phyloP scores from a whole-genome alignment of 2,888 invertebrate genomes.

The Callyntrura guangdongensis region DNA sequence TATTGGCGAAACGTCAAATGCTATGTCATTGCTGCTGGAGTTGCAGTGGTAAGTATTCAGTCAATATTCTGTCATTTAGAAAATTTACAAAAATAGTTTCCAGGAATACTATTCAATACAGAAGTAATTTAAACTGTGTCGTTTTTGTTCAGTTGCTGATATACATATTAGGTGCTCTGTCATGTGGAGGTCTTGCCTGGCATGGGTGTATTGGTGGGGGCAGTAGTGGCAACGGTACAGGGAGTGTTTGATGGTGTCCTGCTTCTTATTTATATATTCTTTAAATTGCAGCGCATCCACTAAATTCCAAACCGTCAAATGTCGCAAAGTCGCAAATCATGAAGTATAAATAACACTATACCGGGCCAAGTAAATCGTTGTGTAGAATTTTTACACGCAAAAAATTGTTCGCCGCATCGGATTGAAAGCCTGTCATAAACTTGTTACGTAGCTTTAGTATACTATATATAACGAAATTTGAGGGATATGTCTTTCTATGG shows the following conservation, averaged over 20 bases:
- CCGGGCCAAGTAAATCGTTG: slow-evolving; percentile 24
- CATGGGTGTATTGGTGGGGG: slow-evolving; percentile 88
- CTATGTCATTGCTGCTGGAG: slow-evolving; percentile 90
- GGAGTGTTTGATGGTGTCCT: slow-evolving; percentile 11
- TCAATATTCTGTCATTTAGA: not conserved
- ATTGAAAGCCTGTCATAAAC: slow-evolving; percentile 12
- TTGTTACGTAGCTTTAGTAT: not conserved
- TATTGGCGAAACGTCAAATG: slow-evolving; percentile 98
- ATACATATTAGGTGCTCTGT: slow-evolving; percentile 94
- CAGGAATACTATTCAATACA: too few relatives aligned
- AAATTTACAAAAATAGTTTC: not conserved
- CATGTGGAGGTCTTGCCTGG: slow-evolving; percentile 95
- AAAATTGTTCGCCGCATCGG: slow-evolving; percentile 3
- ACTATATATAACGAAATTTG: not conserved
- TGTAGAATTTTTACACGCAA: not conserved
- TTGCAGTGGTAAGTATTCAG: slow-evolving; percentile 88
- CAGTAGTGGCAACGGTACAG: slow-evolving; percentile 47
- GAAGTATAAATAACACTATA: slow-evolving; percentile 26
- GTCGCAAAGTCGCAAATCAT: slow-evolving; percentile 73
- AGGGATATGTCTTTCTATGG: slow-evolving; percentile 24
- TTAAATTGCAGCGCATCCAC: slow-evolving; percentile 53
- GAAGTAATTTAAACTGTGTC: too few relatives aligned
- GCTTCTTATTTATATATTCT: not conserved
- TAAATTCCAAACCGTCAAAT: slow-evolving; percentile 51
- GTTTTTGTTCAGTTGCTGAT: slow-evolving; percentile 89